These are phyloP conservation scores for Drosophila subsilvestris DNA, from an alignment of 2,888 invertebrate species.

Conservation along the genomic window DNA sequence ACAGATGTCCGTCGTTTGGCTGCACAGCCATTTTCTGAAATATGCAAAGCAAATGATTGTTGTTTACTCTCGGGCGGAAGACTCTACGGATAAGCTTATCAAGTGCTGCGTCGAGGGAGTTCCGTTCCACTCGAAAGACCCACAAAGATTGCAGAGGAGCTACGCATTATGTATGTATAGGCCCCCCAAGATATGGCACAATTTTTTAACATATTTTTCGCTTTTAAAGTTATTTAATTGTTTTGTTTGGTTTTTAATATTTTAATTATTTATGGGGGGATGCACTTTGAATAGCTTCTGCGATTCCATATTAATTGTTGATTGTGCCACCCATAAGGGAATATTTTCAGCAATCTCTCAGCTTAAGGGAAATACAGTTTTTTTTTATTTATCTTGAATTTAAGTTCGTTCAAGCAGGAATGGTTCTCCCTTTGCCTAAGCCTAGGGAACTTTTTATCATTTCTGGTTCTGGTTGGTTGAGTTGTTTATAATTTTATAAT, in stretches of 20 bases:
- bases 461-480: not conserved
- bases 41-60: constrained; percentile 1
- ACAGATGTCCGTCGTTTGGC: constrained; percentile 68
- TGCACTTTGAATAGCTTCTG: not conserved
- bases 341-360: not conserved
- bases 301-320: not conserved
- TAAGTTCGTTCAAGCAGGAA: not conserved
- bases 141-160: not conserved
- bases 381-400: not conserved
- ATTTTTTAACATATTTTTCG: not conserved
- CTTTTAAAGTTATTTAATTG: too few relatives aligned
- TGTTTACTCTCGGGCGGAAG: constrained; percentile 9
- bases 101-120: not conserved
- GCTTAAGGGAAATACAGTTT: not conserved
- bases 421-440: not conserved
- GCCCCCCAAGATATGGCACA: not conserved
- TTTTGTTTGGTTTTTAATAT: too few relatives aligned
- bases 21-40: constrained; percentile 71
- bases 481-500: not conserved
- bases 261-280: too few relatives aligned
- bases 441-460: not conserved
- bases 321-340: not conserved
- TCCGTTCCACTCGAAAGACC: not conserved
- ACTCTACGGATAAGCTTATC: not conserved
- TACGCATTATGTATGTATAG: not conserved